Evolutionary conservation across 2,113 vertebrate species (phyloP).

Genomic region (Chloropsis cyanopogon): DNA sequence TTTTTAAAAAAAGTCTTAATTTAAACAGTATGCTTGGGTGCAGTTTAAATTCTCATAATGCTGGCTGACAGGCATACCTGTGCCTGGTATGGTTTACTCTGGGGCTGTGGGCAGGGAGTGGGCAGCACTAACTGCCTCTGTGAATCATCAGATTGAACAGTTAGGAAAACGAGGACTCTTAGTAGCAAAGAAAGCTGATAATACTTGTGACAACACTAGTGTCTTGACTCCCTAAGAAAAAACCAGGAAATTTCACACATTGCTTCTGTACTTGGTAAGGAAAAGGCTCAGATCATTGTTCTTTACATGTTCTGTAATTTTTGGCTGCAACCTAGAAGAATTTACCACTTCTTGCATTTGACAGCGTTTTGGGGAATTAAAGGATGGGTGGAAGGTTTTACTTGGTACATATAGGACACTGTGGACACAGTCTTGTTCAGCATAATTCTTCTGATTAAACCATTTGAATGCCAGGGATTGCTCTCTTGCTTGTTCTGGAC

Average conservation of each 20-base stretch:
- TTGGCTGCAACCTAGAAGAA: neutral
- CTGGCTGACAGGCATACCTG: neutral
- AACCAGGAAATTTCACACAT: accelerated
- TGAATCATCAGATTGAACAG: neutral
- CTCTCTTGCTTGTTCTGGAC: neutral
- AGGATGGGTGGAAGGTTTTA: neutral
- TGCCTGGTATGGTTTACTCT: neutral
- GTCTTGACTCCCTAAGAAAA: neutral
- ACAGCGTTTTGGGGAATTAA: neutral
- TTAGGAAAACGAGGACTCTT: neutral
- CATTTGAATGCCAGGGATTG: neutral
- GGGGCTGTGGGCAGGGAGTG: neutral
- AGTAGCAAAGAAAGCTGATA: neutral
- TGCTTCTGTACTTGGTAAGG: neutral
- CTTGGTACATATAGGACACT: neutral
- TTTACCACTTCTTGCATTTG: neutral
- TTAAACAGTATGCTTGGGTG: neutral
- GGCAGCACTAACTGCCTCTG: neutral
- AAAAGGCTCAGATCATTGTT: neutral
- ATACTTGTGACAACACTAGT: neutral
- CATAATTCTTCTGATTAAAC: neutral
- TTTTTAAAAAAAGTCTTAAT: neutral
- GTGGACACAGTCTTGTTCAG: neutral
- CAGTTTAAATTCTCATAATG: neutral
- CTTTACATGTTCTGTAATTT: neutral